Evolutionary conservation across 2,888 invertebrate genomes (phyloP).

Genomic region (Drosophila hamatofila): DNA sequence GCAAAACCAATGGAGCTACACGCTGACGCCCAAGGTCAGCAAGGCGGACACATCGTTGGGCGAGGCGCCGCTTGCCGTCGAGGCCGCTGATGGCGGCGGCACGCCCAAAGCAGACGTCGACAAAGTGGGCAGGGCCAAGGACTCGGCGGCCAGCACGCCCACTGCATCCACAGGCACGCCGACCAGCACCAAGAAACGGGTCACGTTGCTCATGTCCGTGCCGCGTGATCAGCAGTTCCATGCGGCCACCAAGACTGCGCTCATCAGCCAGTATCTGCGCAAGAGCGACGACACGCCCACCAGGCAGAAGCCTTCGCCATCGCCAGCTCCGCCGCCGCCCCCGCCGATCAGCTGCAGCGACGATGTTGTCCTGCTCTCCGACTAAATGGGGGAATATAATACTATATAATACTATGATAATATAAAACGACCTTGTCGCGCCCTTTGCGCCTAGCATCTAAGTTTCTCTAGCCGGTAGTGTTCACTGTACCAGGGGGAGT

Average conservation of each 20-base stretch:
- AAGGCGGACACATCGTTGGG: constrained; percentile 34
- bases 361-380: constrained; percentile 68
- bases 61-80: constrained; percentile 23
- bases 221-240: constrained; percentile 81
- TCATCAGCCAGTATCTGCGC: constrained; percentile 86
- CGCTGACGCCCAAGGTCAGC: constrained; percentile 77
- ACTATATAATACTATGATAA: too few species aligned
- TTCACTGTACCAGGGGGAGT: constrained; percentile 28
- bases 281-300: constrained; percentile 55
- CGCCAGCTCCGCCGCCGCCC: constrained; percentile 1
- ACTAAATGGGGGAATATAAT: too few species aligned
- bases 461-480: constrained; percentile 42
- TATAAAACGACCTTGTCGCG: constrained; percentile 11
- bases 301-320: neutral
- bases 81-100: neutral
- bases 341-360: constrained; percentile 18
- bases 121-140: constrained; percentile 18
- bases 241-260: constrained; percentile 80
- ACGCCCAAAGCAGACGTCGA: constrained; percentile 12
- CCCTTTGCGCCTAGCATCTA: constrained; percentile 17
- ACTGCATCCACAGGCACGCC: neutral
- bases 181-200: constrained; percentile 75
- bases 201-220: constrained; percentile 84
- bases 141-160: constrained; percentile 35
- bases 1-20: constrained; percentile 87